Base-by-base conservation (phyloP, 2,888 invertebrate genomes). In the Tenodera sinensis region DNA sequence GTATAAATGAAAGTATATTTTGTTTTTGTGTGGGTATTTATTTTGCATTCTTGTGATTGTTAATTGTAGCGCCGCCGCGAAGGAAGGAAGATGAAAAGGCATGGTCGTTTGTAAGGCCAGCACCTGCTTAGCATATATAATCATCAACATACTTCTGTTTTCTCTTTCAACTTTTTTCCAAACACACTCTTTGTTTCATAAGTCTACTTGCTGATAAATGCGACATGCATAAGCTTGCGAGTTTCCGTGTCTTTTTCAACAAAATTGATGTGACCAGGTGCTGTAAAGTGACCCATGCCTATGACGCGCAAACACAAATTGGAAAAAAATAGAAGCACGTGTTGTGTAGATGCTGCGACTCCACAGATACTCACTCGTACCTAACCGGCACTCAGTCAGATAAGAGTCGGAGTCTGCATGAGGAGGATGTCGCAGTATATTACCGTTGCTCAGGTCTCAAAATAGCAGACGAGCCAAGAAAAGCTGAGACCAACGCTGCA, bases 381-480 rank as follows among this genome's bases (percentile, higher is more conserved):
- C 54, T 71, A 71, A 42, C 42, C 42, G 42, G 54, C 54, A 71
- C 6, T 25, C 25, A 71, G 54, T 71, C 54, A 71, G 54, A 71
- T 71, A 71, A 71, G 25, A 71, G 54, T 71, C 54, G 54, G 20
- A 71, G 54, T 71, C 54, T 71, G 54, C 54, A 71, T 71, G 15
- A 71, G 4, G 54, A 71, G 54, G 54, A 71, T 71, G 54, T 71
- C 15, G 20, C 54, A 20, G 54, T 71, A 71, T 71, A 71, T 71
- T 71, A 71, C 54, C 54, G 54, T 71, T 71, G 54, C 88, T 89
- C 88, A 42, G n/a, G 30, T 47, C 88, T 54, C 86, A 25, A 86
- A 89, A 88, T 86, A 86, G 85, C 54, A 71, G 83, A 83, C 87
- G 87, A 88, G 89, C 89, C 89, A 87, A 89, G 89, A 87, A 89